phyloP scores from a whole-genome alignment of 2,113 vertebrate genomes.

The Thymallus thymallus region DNA sequence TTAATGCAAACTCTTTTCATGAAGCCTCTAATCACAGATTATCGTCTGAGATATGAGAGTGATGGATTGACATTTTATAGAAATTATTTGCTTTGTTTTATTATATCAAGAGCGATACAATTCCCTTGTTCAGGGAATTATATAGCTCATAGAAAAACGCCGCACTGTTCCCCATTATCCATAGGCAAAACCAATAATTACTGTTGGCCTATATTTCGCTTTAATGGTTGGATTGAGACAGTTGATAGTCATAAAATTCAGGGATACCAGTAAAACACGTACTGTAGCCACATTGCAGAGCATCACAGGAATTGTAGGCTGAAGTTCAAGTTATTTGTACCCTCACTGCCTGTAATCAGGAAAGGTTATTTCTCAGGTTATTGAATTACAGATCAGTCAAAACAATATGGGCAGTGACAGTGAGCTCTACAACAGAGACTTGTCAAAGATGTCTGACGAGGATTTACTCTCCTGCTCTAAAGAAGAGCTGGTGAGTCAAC shows the following conservation, averaged over 20 bases:
- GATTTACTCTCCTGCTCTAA: slow-evolving; percentile 86
- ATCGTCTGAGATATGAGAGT: slow-evolving; percentile 33
- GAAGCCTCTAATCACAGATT: slow-evolving; percentile 37
- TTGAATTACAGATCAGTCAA: not conserved
- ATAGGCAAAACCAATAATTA: not conserved
- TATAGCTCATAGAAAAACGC: not conserved
- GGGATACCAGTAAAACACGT: not conserved
- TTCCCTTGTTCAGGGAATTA: slow-evolving; percentile 39
- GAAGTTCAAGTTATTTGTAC: not conserved
- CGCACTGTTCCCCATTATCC: not conserved
- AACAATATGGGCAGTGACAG: slow-evolving; percentile 73
- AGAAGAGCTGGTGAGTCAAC: slow-evolving; percentile 85
- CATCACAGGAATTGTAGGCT: slow-evolving; percentile 10
- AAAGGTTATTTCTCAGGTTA: not conserved
- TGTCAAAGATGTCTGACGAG: slow-evolving; percentile 84
- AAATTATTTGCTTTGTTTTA: slow-evolving; percentile 22
- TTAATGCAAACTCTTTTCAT: slow-evolving; percentile 24
- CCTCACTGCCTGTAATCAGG: slow-evolving; percentile 9
- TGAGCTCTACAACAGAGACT: slow-evolving; percentile 73
- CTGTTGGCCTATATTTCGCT: not conserved
- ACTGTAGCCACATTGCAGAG: slow-evolving; percentile 15
- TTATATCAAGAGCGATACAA: slow-evolving; percentile 15
- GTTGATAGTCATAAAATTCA: not conserved
- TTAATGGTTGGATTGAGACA: not conserved
- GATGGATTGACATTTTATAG: slow-evolving; percentile 44